Conservation (phyloP, 64 coral and sea anemone species). For the Actinia tenebrosa region DNA sequence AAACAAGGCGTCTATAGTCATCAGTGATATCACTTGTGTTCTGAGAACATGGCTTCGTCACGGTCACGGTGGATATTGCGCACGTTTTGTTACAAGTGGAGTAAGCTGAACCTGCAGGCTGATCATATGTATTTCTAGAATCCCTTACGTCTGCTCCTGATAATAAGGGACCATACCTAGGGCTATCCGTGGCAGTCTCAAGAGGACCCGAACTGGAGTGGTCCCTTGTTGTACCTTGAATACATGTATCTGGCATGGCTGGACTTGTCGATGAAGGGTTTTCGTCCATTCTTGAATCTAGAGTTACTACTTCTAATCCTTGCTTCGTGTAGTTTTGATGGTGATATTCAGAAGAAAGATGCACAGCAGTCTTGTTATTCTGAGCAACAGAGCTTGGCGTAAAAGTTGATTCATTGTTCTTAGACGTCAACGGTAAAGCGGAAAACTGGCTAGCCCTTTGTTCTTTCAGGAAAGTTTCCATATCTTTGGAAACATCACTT, state of each 20-base stretch:
- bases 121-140: background rate
- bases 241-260: background rate
- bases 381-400: background rate
- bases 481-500: background rate
- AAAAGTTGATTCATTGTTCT: background rate
- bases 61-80: background rate
- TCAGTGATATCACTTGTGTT: background rate
- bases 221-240: background rate
- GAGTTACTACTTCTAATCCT: background rate
- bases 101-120: background rate
- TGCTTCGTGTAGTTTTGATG: background rate
- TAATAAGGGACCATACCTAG: background rate
- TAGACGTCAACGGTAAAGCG: background rate
- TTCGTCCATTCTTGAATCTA: background rate
- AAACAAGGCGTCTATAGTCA: background rate
- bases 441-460: background rate
- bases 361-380: background rate
- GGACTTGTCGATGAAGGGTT: background rate
- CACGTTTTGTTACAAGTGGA: background rate
- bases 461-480: background rate
- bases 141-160: background rate
- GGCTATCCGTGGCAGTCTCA: background rate
- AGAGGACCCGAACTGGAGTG: background rate
- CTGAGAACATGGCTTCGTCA: background rate
- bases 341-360: background rate